Base-by-base conservation (phyloP, 2,113 vertebrate genomes). In the Loxodonta africana region DNA sequence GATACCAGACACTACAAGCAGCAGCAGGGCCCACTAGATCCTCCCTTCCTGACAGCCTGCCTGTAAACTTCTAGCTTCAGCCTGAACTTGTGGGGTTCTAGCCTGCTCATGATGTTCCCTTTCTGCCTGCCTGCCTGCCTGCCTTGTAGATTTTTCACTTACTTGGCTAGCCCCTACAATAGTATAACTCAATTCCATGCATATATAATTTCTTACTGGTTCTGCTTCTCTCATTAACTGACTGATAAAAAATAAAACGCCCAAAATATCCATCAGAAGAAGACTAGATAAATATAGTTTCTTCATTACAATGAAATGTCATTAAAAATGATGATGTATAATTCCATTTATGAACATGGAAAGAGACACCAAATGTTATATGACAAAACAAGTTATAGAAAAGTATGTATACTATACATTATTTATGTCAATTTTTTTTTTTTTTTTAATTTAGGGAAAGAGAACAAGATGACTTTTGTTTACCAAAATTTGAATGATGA, bases 241-340 rank as follows among this genome's bases (percentile, higher is more conserved):
- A 88, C 11, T 57, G 48, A 92, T 77, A 23, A 2, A 37, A 37
- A 37, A 37, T 37, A 37, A 37, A 91, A 91, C 48, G 90, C 25
- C 15, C 15, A 87, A 71, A 69, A 83, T 77, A 85, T 0, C 28
- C 41, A 88, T 51, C 23, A 73, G 37, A 91, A 69, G 77, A 53
- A 77, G n/a, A 93, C 17, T 77, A 25, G 9, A 46, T 74, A 90
- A 95, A 23, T 81, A 51, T 37, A 8, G 25, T 69, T 85, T 77
- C 73, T 88, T 88, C 88, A 83, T 71, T 93, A 95, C 6, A 95
- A 65, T 78, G 53, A 96, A 88, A 94, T 80, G 71, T 5, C 37
- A 74, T 41, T 82, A 92, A 83, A 95, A 90, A 93, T 82, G 33
- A 76, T 41, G 20, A 91, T 53, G n/a, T 46, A 41, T 86, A 60